Percentiles rank a stretch among this genome's conserved stretches.
Conservation (phyloP, 2,113 vertebrate species). For the Myrmecophaga tridactyla region DNA sequence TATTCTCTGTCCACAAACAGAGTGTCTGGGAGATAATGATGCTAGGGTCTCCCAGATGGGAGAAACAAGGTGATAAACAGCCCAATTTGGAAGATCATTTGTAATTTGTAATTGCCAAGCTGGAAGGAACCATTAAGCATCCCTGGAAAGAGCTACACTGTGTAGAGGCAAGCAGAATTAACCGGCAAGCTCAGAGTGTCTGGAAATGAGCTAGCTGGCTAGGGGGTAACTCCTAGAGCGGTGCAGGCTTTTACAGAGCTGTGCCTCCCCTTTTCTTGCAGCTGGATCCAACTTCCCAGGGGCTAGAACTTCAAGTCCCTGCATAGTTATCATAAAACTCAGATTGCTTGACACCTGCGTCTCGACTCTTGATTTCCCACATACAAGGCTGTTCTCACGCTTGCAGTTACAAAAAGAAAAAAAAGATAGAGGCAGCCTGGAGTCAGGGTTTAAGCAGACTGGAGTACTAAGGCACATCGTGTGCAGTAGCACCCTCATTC, state of each 20-base stretch:
- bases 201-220: neutral
- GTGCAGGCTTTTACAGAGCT: neutral
- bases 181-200: neutral
- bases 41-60: neutral
- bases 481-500: no score
- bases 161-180: neutral
- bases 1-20: neutral
- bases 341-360: neutral
- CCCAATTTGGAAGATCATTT: neutral
- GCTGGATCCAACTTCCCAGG: neutral
- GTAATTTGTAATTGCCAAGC: neutral
- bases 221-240: no score
- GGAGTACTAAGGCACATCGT: accelerated
- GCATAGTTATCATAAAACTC: neutral
- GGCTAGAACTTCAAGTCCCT: neutral
- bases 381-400: neutral
- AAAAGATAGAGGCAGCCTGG: neutral
- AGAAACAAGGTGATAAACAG: neutral
- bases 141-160: neutral
- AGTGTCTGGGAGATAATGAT: neutral
- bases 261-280: neutral
- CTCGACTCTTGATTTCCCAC: neutral
- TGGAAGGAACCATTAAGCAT: neutral
- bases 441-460: neutral
- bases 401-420: neutral